phyloP scores from a whole-genome alignment of 2,888 invertebrate genomes.

The Chrysina gloriosa region DNA sequence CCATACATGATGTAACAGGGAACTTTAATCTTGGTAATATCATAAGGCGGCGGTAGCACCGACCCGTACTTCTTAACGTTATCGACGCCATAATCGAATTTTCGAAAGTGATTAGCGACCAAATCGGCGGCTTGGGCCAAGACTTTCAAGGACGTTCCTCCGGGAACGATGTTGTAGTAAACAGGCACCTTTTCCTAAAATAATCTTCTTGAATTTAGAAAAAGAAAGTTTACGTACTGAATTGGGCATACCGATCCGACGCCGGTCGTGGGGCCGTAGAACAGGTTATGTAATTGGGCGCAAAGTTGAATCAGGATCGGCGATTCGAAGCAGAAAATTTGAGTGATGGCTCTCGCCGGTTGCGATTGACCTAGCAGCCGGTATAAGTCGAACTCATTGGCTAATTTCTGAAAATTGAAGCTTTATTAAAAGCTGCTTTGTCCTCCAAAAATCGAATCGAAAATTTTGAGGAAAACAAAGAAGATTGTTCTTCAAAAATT shows the following conservation, averaged over 20 bases:
- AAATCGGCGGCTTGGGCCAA: conserved; percentile 59
- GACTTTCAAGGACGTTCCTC: conserved; percentile 60
- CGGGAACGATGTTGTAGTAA: conserved; percentile 60
- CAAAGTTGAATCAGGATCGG: conserved; percentile 58
- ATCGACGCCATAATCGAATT: conserved; percentile 69
- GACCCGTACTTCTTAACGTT: conserved; percentile 67
- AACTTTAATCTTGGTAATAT: conserved; percentile 69
- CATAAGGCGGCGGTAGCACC: conserved; percentile 69
- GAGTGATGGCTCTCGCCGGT: conserved; percentile 50
- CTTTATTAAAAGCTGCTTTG: neutral
- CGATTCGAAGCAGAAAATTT: conserved; percentile 58
- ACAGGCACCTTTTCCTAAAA: conserved; percentile 59
- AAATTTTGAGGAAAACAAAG: too few species aligned
- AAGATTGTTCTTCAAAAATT: too few species aligned
- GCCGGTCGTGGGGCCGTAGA: conserved; percentile 60
- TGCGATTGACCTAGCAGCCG: conserved; percentile 55
- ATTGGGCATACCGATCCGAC: conserved; percentile 58
- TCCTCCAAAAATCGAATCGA: neutral
- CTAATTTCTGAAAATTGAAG: conserved; percentile 51
- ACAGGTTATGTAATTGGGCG: conserved; percentile 57
- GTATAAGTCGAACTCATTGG: conserved; percentile 54
- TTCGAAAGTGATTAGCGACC: conserved; percentile 65
- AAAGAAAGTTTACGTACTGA: too few species aligned
- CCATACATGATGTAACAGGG: conserved; percentile 73
- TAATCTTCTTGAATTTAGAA: too few species aligned